Evolutionary conservation across 2,113 vertebrate species (phyloP).

Genomic region (Phaethornis superciliosus): DNA sequence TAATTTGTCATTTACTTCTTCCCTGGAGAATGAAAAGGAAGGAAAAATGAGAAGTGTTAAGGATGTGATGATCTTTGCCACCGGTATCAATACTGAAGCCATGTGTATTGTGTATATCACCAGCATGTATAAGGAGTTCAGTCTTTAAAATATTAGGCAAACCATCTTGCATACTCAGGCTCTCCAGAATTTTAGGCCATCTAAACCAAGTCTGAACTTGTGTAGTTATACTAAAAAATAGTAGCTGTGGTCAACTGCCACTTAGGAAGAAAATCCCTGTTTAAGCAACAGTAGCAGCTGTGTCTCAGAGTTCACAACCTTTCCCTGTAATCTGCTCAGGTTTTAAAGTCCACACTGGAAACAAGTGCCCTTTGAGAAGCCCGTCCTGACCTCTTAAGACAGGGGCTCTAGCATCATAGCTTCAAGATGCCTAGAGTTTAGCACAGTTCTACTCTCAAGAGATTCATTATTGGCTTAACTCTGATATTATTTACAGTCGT

Average conservation of each 20-base stretch:
- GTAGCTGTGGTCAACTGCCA: not conserved
- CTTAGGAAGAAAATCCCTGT: slow-evolving; percentile 42
- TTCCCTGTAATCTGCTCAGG: slow-evolving; percentile 52
- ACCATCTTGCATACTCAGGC: not conserved
- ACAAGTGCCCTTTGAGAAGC: slow-evolving; percentile 55
- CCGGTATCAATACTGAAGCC: not conserved
- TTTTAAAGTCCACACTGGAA: slow-evolving; percentile 51
- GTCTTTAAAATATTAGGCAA: slow-evolving; percentile 3
- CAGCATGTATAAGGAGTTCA: not conserved
- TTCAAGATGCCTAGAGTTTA: slow-evolving; percentile 33
- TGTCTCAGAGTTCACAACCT: slow-evolving; percentile 45
- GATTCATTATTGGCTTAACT: slow-evolving; percentile 45
- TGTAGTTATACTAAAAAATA: not conserved
- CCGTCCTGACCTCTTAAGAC: slow-evolving; percentile 43
- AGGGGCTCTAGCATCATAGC: slow-evolving; percentile 1
- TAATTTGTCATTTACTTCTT: slow-evolving; percentile 95
- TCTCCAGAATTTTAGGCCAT: not conserved
- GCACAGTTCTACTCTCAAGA: slow-evolving; percentile 42
- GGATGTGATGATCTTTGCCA: not conserved
- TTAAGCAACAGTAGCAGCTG: slow-evolving; percentile 58
- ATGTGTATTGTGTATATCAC: not conserved
- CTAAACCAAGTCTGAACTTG: slow-evolving; percentile 34
- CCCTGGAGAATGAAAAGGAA: slow-evolving; percentile 75
- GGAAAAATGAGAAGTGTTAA: not conserved
- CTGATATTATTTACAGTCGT: slow-evolving; percentile 48